phyloP scores from a whole-genome alignment of 2,113 vertebrate genomes.

The Felis catus region DNA sequence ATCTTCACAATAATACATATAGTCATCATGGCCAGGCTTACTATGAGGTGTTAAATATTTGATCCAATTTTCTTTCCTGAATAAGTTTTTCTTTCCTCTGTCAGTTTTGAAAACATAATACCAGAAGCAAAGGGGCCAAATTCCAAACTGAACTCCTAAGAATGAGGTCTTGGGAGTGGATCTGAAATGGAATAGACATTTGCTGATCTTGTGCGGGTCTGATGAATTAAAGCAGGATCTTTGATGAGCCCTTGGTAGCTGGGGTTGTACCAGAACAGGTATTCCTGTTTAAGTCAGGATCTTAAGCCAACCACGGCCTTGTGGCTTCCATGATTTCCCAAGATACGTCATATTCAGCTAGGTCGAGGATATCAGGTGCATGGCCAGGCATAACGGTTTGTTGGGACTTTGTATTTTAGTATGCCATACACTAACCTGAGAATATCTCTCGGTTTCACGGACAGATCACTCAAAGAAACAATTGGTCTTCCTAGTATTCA shows the following conservation, averaged over 20 bases:
- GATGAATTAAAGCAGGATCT: slow-evolving; percentile 90
- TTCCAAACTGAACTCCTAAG: slow-evolving; percentile 82
- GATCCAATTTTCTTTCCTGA: background rate
- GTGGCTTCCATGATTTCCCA: background rate
- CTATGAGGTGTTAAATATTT: background rate
- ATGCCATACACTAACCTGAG: background rate
- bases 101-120: slow-evolving; percentile 85
- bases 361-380: background rate
- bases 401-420: background rate
- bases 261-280: background rate
- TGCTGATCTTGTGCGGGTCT: slow-evolving; percentile 86
- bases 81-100: slow-evolving; percentile 66
- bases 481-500: background rate
- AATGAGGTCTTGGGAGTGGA: slow-evolving; percentile 90
- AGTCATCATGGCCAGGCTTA: background rate
- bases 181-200: slow-evolving; percentile 88
- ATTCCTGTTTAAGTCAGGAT: background rate
- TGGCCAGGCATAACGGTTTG: background rate
- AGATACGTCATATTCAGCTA: background rate
- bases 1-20: background rate
- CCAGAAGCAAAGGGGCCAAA: slow-evolving; percentile 87
- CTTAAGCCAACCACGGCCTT: background rate
- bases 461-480: background rate
- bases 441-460: background rate
- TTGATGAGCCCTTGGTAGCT: slow-evolving; percentile 69